These are phyloP conservation scores for Callitettix versicolor DNA, from an alignment of 1,140 invertebrate species.

Conservation along the genomic window DNA sequence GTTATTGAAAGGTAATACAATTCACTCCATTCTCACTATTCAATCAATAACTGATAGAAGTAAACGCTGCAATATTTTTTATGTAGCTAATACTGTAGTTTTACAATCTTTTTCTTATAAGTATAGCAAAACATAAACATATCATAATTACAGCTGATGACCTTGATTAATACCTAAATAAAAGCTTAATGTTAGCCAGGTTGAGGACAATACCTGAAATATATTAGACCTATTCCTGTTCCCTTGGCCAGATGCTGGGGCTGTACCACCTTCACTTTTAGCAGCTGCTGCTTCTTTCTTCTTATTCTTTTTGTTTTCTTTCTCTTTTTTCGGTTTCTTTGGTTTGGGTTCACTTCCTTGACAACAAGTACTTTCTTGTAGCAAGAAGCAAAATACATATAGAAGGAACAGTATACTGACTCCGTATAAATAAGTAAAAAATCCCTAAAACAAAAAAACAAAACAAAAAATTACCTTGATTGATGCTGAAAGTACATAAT, in stretches of 20 bases:
- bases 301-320: constrained; percentile 36
- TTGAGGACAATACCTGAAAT: constrained; percentile 29
- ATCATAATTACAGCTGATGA: too few relatives aligned
- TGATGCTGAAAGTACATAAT: too few relatives aligned
- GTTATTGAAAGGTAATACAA: too few relatives aligned
- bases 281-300: constrained; percentile 30
- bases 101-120: too few relatives aligned
- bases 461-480: too few relatives aligned
- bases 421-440: constrained; percentile 94
- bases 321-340: constrained; percentile 58
- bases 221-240: constrained; percentile 23
- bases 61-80: too few relatives aligned
- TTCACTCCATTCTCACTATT: too few relatives aligned
- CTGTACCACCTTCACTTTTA: constrained; percentile 1
- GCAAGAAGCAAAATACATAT: constrained; percentile 92
- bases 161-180: too few relatives aligned
- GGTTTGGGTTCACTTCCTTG: constrained; percentile 50
- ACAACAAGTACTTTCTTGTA: constrained; percentile 81
- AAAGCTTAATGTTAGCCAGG: too few relatives aligned
- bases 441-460: constrained; percentile 60
- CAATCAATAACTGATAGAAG: too few relatives aligned
- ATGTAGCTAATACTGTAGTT: too few relatives aligned
- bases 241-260: constrained; percentile 13
- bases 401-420: constrained; percentile 89
- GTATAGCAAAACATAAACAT: too few relatives aligned